Base-by-base conservation (phyloP, 2,888 invertebrate genomes). In the Sympetrum striolatum region DNA sequence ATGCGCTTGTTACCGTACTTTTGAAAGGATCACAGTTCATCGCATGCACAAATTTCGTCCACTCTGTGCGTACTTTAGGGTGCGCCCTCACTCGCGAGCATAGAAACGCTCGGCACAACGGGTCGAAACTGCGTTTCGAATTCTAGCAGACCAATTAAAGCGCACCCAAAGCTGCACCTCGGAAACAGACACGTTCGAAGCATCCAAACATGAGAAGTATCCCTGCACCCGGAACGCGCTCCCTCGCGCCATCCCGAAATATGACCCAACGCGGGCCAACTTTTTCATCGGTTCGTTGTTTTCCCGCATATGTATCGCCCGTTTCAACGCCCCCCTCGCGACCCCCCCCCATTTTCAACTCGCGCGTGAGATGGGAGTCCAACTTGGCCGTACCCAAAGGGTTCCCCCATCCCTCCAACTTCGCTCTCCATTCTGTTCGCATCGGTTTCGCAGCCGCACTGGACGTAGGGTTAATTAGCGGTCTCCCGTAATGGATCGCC, bases 401-500 rank as follows among this genome's bases (percentile, higher is more conserved):
- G 86, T 60, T 86, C 18, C 53, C 82, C 58, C 48, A 82, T 82
- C 25, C 82, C 82, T 15, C 25, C 58, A 31, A 14, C 53, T 31
- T 81, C 58, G 82, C 82, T 86, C 64, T 86, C 60, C 86, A 60
- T 64, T 86, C 86, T 39, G 60, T 64, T 60, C 86, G 64, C 60
- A 86, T 86, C 60, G 86, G 86, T 86, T 86, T 86, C 86, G 86
- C 82, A 82, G 82, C 82, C 82, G 82, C 86, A 60, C 86, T 86
- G 86, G 86, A 86, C 86, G 86, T 86, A 37, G 86, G 86, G 86
- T 86, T 86, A 86, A 86, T 86, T 86, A 86, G 86, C 86, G 86
- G 86, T 86, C 86, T 58, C 58, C 86, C 86, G 86, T 86, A 86
- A 86, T 86, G 86, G 86, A 86, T 86, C 86, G 86, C 64, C 86